Base-by-base conservation (phyloP, 2,888 invertebrate genomes). In the Pimpla rufipes region DNA sequence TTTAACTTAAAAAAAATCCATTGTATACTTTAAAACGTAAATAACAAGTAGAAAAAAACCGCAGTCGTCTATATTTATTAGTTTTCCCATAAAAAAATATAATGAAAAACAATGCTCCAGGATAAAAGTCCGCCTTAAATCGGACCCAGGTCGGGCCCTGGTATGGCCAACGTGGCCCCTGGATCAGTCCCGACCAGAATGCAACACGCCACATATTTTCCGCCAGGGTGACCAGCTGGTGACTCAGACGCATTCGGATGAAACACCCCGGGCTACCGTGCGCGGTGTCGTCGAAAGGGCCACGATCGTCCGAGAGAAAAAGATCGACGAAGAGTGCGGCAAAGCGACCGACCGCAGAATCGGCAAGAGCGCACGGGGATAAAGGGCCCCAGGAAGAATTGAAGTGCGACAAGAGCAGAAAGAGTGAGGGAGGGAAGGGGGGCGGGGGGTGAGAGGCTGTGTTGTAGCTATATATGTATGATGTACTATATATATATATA, bases 171-270 rank as follows among this genome's bases (percentile, higher is more conserved):
- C n/a, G n/a, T n/a, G n/a, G n/a, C n/a, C n/a, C n/a, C n/a, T n/a
- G n/a, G n/a, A n/a, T n/a, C n/a, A n/a, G n/a, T n/a, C n/a, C n/a
- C n/a, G n/a, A n/a, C n/a, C n/a, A n/a, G n/a, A n/a, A n/a, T n/a
- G n/a, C n/a, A n/a, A n/a, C n/a, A n/a, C n/a, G n/a, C n/a, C n/a
- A n/a, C n/a, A n/a, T n/a, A n/a, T n/a, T n/a, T n/a, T n/a, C n/a
- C n/a, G n/a, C n/a, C n/a, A n/a, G n/a, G 29, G 29, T 5, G 5
- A 29, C 29, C 29, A 29, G 29, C 29, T 29, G 29, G 29, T 3
- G 23, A 55, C n/a, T 13, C 23, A 57, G 21, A 47, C 70, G 83
- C 81, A 81, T 81, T 81, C 73, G 66, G 77, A 85, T 70, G 74
- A 74, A 76, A 57, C 64, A 52, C 18, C 6, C n/a, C 23, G 40